Evolutionary conservation across 2,113 vertebrate species (phyloP), one percentile per base, ranked within the genome.

Genomic region (Eolophus roseicapilla): DNA sequence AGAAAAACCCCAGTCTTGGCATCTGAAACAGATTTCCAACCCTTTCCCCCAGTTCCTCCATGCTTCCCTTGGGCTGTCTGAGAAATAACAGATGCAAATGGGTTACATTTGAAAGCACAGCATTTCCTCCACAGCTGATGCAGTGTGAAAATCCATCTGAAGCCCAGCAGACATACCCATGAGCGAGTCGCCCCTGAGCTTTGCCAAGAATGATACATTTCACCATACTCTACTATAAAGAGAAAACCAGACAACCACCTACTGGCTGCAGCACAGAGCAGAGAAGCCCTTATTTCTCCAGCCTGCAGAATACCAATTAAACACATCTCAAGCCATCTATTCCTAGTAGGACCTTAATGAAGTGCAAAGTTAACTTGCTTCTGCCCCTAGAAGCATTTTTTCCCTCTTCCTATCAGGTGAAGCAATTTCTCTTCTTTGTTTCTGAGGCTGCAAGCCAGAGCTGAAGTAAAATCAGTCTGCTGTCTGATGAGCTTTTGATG

Each of bases 181-280:
- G 41, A 96, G 92, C 75, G 46, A 95, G 49, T 33, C 1, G 0
- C 79, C 76, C 76, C 88, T 55, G 77, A 91, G 82, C 78, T 92
- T 69, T 95, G 91, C 86, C 95, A 96, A 73, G 53, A 74, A 90
- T 24, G 73, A 91, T 82, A 59, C 55, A 79, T 94, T 93, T 94
- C 85, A 87, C 73, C 71, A 60, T 18, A 33, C 47, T 75, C 84
- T 6, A 52, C 79, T 87, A 59, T 79, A 46, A 95, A 91, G 91
- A 95, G 75, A 63, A 95, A 60, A 85, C 79, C 84, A 95, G 57
- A 62, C 63, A 94, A 95, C 81, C 78, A 64, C 44, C 60, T 71
- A 39, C 52, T 74, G 67, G 65, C 92, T 70, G 60, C 39, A 84
- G 27, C 47, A 49, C 24, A 52, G 67, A 65, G 74, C 47, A 65